Base-by-base conservation (phyloP, 2,113 vertebrate species). In the Myotis davidii region DNA sequence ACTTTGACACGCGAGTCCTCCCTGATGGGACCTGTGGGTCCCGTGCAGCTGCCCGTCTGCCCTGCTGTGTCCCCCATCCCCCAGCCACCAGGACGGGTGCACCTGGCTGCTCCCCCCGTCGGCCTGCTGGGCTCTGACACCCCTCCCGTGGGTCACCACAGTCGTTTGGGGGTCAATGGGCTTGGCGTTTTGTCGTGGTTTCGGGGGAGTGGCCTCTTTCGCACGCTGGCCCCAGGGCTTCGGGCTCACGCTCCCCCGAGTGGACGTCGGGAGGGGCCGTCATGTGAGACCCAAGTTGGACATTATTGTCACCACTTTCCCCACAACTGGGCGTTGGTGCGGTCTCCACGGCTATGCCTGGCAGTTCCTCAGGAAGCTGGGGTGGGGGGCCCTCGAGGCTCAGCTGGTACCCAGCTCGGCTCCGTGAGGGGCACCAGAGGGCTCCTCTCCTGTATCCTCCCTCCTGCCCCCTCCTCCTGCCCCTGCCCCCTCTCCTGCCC, bases 171-270 rank as follows among this genome's bases (percentile, higher is more conserved):
- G 50, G 27, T 54, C 13, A 6, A 2, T 54, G 37, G 16, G 11
- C 42, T 7, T 7, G 7, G 27, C 37, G 23, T 34, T 84, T 54
- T n/a, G 45, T 70, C 59, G 23, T 64, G 34, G 14, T 39, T 94
- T 83, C 21, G 9, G 34, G 81, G 70, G 13, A 61, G 50, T 21
- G 77, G 23, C 79, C 70, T 20, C 25, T 67, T 54, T 23, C 34
- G 76, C 59, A 61, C n/a, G 20, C 59, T 67, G 79, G 37, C 0
- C 0, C 9, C 1, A 4, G 0, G 1, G 34, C 56, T 76, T 37
- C 42, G 27, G 94, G 69, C 79, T 18, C 42, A 42, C 93, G 61
- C 65, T 85, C 70, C 77, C 0, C 29, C 70, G 72, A 20, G 52
- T 50, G 61, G 64, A 25, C 39, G 52, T 32, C 23, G 21, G 92